Evolutionary conservation across 2,888 invertebrate species (phyloP).

Genomic region (Euzetes globulus): DNA sequence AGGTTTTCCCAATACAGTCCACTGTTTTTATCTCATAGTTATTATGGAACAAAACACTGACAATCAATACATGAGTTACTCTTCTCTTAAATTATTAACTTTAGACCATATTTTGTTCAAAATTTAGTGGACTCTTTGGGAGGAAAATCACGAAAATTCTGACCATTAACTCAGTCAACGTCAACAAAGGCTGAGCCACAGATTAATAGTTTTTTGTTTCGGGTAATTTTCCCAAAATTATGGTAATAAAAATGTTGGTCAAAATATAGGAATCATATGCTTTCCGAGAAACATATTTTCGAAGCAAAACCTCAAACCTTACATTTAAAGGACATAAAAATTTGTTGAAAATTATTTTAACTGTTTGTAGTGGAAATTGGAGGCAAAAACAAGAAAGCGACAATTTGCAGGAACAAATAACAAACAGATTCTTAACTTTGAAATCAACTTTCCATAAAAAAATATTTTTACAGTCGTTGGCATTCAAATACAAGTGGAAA

Average conservation of each 20-base stretch:
- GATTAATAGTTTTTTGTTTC: neutral
- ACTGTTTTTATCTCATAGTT: too few species aligned
- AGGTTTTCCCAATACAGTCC: too few species aligned
- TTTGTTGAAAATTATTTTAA: neutral
- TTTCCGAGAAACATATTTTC: neutral
- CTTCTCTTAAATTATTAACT: neutral
- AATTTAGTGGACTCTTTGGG: neutral
- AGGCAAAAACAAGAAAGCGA: neutral
- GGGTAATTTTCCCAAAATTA: neutral
- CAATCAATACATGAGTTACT: too few species aligned
- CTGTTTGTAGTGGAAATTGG: neutral
- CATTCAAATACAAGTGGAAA: neutral
- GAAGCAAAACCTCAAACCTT: neutral
- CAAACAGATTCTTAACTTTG: neutral
- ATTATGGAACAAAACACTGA: too few species aligned
- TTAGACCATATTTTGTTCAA: neutral
- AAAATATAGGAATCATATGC: neutral
- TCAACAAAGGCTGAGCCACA: neutral
- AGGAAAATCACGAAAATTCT: neutral
- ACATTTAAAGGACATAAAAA: neutral
- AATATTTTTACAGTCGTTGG: neutral
- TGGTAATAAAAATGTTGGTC: neutral
- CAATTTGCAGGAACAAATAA: neutral
- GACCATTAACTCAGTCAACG: neutral
- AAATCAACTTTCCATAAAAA: neutral